Evolutionary conservation across 30 jellyfish, hydroid and myxozoan genomes (phyloP).

Genomic region (Turritopsis rubra): DNA sequence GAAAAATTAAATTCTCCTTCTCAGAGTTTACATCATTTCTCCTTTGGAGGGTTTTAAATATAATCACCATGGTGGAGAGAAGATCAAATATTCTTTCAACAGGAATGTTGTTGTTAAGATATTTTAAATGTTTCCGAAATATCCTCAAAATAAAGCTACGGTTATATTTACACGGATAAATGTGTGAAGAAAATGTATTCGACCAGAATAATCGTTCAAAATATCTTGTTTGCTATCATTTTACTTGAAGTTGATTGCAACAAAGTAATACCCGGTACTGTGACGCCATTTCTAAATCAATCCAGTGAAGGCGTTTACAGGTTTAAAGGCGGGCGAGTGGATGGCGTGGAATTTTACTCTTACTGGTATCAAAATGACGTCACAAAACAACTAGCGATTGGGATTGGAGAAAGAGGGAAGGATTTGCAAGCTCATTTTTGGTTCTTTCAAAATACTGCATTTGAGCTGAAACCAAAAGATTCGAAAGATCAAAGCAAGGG

Average conservation of each 20-base stretch:
- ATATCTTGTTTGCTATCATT: not conserved
- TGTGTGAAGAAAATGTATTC: not conserved
- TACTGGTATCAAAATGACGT: conserved; percentile 19
- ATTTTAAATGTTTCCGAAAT: not conserved
- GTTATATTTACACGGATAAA: not conserved
- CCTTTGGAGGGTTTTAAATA: not conserved
- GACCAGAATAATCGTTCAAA: not conserved
- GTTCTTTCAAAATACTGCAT: conserved; percentile 8
- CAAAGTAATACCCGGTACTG: not conserved
- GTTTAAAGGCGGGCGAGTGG: conserved; percentile 12
- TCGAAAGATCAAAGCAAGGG: conserved; percentile 2
- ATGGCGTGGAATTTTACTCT: conserved; percentile 6
- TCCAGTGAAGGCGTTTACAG: conserved; percentile 16
- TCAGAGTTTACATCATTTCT: not conserved
- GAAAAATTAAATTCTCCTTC: too few species aligned
- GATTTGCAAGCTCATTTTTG: conserved; percentile 18
- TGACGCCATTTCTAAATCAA: conserved; percentile 16
- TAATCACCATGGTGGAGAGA: not conserved
- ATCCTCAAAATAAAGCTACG: not conserved
- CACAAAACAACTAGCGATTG: not conserved
- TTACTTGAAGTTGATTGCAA: not conserved
- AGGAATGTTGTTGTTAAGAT: not conserved
- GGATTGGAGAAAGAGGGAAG: conserved; percentile 17
- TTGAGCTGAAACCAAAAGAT: conserved; percentile 3
- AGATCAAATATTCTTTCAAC: not conserved